Evolutionary conservation across 2,113 vertebrate genomes (phyloP).

Genomic region (Neodontobutis hainanensis): DNA sequence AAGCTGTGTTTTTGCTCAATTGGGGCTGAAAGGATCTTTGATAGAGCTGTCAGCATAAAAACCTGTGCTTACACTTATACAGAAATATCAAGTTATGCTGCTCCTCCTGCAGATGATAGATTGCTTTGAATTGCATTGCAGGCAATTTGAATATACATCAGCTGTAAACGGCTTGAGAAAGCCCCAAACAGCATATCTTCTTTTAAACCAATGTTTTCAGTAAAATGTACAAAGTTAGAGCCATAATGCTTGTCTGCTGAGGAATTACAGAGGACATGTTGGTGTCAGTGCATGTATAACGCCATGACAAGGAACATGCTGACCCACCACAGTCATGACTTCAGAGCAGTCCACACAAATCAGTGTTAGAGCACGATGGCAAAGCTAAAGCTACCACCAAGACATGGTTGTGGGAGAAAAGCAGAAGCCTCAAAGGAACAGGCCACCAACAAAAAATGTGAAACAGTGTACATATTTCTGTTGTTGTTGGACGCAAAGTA

Average conservation of each 20-base stretch:
- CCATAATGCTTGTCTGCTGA: neutral
- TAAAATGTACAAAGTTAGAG: neutral
- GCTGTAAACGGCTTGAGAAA: conserved; percentile 6
- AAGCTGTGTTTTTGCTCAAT: conserved; percentile 8
- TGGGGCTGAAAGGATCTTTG: conserved; percentile 9
- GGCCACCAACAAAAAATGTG: conserved; percentile 25
- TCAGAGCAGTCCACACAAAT: conserved; percentile 57
- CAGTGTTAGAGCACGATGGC: conserved; percentile 38
- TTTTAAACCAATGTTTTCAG: conserved; percentile 8
- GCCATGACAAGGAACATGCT: conserved; percentile 42
- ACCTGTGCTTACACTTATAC: neutral
- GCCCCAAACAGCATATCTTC: neutral
- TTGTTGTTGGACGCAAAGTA: conserved; percentile 4
- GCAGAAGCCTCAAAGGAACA: conserved; percentile 12
- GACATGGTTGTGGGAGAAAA: conserved; percentile 18
- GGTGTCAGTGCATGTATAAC: neutral
- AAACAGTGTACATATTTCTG: conserved; percentile 22
- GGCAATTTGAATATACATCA: conserved; percentile 60
- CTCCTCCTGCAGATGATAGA: conserved; percentile 34
- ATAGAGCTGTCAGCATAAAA: conserved; percentile 30
- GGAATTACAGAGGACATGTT: conserved; percentile 1
- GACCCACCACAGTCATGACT: conserved; percentile 55
- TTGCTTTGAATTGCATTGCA: conserved; percentile 60
- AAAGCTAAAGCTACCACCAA: conserved; percentile 19
- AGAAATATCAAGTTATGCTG: conserved; percentile 10